Percentiles rank a stretch among this genome's conserved stretches.
These are phyloP conservation scores for Oreochromis mossambicus DNA, from an alignment of 2,797 vertebrate species.

Conservation along the genomic window DNA sequence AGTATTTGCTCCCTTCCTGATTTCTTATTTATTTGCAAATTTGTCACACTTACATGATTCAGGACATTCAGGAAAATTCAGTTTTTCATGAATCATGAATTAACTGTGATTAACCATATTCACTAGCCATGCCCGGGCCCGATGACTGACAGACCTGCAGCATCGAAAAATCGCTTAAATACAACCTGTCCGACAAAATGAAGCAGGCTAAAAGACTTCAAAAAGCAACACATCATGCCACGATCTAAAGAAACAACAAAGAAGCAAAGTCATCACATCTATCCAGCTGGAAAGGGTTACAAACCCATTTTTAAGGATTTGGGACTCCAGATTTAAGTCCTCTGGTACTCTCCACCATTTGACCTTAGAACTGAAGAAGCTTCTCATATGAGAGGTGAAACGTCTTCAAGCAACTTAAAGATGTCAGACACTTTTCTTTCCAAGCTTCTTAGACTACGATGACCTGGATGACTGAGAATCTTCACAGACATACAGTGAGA, in stretches of 20 bases:
- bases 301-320: not conserved
- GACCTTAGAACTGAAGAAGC: not conserved
- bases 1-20: not conserved
- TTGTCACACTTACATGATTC: not conserved
- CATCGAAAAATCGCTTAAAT: not conserved
- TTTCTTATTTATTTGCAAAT: not conserved
- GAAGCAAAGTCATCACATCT: not conserved
- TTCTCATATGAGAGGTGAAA: not conserved
- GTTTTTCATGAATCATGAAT: not conserved
- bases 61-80: not conserved
- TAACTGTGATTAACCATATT: not conserved
- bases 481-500: not conserved
- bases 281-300: not conserved
- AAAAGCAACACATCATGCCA: not conserved
- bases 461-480: not conserved
- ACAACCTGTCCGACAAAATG: not conserved
- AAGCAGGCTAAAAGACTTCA: not conserved
- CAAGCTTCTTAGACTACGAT: not conserved
- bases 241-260: not conserved
- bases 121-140: not conserved
- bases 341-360: not conserved
- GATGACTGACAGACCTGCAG: not conserved
- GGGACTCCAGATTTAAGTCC: not conserved
- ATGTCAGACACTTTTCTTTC: not conserved
- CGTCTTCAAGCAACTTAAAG: not conserved